phyloP scores from a whole-genome alignment of 2,797 vertebrate species.

The Botia kubotai region DNA sequence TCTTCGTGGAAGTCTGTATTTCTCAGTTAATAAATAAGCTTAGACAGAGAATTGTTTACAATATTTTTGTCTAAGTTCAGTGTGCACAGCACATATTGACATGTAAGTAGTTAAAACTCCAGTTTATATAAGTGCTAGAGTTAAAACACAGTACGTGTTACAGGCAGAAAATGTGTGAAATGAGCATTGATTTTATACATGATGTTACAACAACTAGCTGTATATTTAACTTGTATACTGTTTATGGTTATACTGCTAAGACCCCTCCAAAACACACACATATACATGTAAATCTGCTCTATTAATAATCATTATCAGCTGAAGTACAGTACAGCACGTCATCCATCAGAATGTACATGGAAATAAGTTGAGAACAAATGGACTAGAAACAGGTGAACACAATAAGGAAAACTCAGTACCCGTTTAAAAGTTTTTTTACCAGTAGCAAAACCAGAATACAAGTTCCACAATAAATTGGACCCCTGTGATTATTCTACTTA shows the following conservation, averaged over 20 bases:
- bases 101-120: not conserved
- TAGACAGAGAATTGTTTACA: not conserved
- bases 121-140: not conserved
- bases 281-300: not conserved
- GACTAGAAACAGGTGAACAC: too few species aligned
- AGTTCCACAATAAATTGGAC: too few species aligned
- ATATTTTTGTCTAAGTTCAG: not conserved
- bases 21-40: not conserved
- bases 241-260: not conserved
- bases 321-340: too few species aligned
- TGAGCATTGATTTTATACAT: not conserved
- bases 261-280: not conserved
- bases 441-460: too few species aligned
- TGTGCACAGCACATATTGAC: not conserved
- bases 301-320: not conserved
- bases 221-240: not conserved
- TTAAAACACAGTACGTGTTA: not conserved
- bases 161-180: not conserved
- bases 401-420: too few species aligned
- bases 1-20: not conserved
- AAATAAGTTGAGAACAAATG: too few species aligned
- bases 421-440: too few species aligned
- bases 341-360: too few species aligned
- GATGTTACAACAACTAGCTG: not conserved
- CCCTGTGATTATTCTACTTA: not conserved